Percentiles rank a stretch among this genome's conserved stretches.
Conservation (phyloP, 2,113 vertebrate species). For the Carettochelys insculpta region DNA sequence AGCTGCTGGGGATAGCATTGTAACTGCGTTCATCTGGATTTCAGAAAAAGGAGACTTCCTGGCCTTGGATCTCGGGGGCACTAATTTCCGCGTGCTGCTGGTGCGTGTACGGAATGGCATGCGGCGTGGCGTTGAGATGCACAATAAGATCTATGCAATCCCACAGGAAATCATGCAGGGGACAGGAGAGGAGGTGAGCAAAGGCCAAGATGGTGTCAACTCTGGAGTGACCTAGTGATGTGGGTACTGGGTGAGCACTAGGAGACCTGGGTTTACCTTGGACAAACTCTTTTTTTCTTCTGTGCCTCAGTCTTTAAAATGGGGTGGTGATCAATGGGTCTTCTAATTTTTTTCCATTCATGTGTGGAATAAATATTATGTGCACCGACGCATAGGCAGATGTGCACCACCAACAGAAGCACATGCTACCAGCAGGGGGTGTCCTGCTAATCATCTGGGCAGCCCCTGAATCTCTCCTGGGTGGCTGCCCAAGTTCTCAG, state of each 20-base stretch:
- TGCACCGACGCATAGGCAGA: no score
- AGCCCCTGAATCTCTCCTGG: no score
- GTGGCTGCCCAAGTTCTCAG: no score
- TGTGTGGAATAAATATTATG: no score
- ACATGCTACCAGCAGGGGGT: no score
- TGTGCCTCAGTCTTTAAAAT: not conserved
- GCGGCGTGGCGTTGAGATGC: constrained; percentile 88
- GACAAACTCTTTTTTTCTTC: not conserved
- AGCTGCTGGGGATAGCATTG: not conserved
- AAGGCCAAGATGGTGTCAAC: accelerated
- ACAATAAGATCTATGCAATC: constrained; percentile 97
- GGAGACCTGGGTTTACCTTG: accelerated
- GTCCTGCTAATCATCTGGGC: no score
- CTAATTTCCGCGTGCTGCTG: constrained; percentile 94
- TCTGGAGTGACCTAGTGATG: not conserved
- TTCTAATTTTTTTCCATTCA: no score
- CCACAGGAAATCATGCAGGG: constrained; percentile 93
- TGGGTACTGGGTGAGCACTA: accelerated
- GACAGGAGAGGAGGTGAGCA: constrained; percentile 91
- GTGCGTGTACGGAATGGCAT: constrained; percentile 86
- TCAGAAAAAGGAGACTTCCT: constrained; percentile 94
- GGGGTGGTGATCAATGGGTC: no score
- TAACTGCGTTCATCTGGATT: constrained; percentile 11
- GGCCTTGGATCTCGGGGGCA: constrained; percentile 94
- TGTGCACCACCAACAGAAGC: no score